Evolutionary conservation across 2,797 vertebrate genomes (phyloP).

Genomic region (Meda fulgida): DNA sequence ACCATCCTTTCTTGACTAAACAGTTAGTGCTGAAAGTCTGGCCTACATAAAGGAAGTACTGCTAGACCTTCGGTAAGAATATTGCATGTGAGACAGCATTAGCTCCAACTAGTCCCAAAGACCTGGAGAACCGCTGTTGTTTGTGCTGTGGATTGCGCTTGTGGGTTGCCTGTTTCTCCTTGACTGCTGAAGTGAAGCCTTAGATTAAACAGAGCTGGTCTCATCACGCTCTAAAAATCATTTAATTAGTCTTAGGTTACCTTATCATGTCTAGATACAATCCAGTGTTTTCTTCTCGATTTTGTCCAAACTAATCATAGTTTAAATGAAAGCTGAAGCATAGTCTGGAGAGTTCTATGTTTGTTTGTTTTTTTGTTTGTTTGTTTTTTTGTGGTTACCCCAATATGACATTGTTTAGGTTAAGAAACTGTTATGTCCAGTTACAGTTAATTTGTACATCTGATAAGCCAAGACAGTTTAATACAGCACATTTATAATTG

Average conservation of each 20-base stretch:
- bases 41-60: neutral
- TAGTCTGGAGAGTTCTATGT: neutral
- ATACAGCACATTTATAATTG: neutral
- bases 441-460: neutral
- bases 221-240: slow-evolving; percentile 53
- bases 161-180: slow-evolving; percentile 23
- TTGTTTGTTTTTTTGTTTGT: too few relatives aligned
- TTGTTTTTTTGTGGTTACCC: neutral
- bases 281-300: neutral
- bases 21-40: slow-evolving; percentile 16
- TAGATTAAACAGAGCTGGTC: slow-evolving; percentile 50
- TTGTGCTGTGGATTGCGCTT: neutral
- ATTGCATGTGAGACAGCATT: neutral
- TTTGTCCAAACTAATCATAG: slow-evolving; percentile 18
- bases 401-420: neutral
- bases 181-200: slow-evolving; percentile 44
- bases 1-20: neutral
- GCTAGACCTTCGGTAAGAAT: neutral
- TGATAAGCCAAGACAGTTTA: neutral
- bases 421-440: neutral
- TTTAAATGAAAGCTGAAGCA: neutral
- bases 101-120: neutral
- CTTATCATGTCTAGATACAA: slow-evolving; percentile 31
- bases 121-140: neutral
- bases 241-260: slow-evolving; percentile 41